A percentile compares a stretch with the other conserved stretches of the same genome.
phyloP scores from a whole-genome alignment of 2,797 vertebrate species.

The Cyprinodon diabolis region DNA sequence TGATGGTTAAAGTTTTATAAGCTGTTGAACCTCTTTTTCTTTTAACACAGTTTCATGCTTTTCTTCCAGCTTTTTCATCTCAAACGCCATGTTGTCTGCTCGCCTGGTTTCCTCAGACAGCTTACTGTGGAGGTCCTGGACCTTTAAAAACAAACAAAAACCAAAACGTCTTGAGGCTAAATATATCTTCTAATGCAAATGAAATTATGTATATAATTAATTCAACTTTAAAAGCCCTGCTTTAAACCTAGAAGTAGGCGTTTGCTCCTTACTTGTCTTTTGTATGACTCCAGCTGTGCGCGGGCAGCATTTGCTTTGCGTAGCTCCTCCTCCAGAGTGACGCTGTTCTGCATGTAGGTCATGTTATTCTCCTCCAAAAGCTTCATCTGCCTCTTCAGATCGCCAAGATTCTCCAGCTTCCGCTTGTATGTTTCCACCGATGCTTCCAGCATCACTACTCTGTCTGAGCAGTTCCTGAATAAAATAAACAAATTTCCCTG shows the following conservation, averaged over 20 bases:
- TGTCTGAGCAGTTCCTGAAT: conserved; percentile 89
- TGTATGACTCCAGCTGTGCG: conserved; percentile 93
- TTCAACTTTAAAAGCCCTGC: not conserved
- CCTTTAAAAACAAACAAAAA: conserved; percentile 72
- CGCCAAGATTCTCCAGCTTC: conserved; percentile 93
- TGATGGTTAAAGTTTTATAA: conserved; percentile 3
- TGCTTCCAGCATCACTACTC: conserved; percentile 92
- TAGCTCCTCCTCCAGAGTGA: conserved; percentile 94
- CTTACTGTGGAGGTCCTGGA: conserved; percentile 93
- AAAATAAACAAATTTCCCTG: conserved; percentile 7
- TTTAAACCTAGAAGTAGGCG: not conserved
- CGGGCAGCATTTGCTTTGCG: conserved; percentile 96
- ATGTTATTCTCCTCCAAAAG: conserved; percentile 95
- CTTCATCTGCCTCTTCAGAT: conserved; percentile 94
- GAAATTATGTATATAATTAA: not conserved
- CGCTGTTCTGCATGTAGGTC: conserved; percentile 97
- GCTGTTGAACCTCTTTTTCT: conserved; percentile 88
- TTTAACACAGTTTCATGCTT: conserved; percentile 91
- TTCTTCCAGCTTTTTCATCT: conserved; percentile 93
- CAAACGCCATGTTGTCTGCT: conserved; percentile 92
- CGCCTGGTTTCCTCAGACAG: conserved; percentile 92
- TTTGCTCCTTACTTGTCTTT: conserved; percentile 85
- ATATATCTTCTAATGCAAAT: not conserved
- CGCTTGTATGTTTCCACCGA: conserved; percentile 93
- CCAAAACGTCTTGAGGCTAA: not conserved